A percentile compares a stretch with the other conserved stretches of the same genome.
These are phyloP conservation scores for Leuctra nigra DNA, from an alignment of 2,888 invertebrate species.

Conservation along the genomic window DNA sequence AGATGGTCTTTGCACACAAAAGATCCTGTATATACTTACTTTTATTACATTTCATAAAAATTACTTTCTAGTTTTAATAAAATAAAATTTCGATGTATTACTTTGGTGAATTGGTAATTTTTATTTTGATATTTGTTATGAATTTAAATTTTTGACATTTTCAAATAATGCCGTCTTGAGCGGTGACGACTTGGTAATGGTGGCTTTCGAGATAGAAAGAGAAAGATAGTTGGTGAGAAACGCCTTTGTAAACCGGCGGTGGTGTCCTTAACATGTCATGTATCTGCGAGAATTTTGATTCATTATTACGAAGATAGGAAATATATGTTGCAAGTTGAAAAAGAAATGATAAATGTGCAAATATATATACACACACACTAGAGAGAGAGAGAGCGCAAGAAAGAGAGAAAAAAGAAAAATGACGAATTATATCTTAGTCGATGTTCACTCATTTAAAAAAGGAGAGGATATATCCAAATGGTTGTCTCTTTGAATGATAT, in stretches of 20 bases:
- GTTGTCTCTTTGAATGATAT: slow-evolving; percentile 1
- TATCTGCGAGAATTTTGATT: slow-evolving; percentile 12
- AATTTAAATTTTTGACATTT: too few relatives aligned
- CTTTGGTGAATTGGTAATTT: too few relatives aligned
- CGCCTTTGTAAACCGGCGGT: slow-evolving; percentile 4
- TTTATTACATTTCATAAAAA: too few relatives aligned
- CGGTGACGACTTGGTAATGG: too few relatives aligned
- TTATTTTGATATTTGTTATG: too few relatives aligned
- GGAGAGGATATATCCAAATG: not conserved
- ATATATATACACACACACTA: slow-evolving; percentile 3
- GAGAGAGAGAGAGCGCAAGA: too few relatives aligned
- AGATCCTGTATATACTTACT: too few relatives aligned
- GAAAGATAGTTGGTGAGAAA: not conserved
- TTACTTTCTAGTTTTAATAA: too few relatives aligned
- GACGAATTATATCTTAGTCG: slow-evolving; percentile 15
- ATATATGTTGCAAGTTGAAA: slow-evolving; percentile 23
- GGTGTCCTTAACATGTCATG: slow-evolving; percentile 9
- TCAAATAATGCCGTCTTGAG: too few relatives aligned
- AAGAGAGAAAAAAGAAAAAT: slow-evolving; percentile 1
- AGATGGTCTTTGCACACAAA: too few relatives aligned
- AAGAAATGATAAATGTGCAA: slow-evolving; percentile 24
- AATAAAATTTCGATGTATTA: too few relatives aligned
- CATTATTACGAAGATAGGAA: slow-evolving; percentile 22
- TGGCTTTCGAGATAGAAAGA: not conserved
- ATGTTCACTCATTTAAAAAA: not conserved